Evolutionary conservation across 1,140 invertebrate genomes (phyloP), one percentile per base, ranked within the genome.

Genomic region (Episyrphus balteatus): DNA sequence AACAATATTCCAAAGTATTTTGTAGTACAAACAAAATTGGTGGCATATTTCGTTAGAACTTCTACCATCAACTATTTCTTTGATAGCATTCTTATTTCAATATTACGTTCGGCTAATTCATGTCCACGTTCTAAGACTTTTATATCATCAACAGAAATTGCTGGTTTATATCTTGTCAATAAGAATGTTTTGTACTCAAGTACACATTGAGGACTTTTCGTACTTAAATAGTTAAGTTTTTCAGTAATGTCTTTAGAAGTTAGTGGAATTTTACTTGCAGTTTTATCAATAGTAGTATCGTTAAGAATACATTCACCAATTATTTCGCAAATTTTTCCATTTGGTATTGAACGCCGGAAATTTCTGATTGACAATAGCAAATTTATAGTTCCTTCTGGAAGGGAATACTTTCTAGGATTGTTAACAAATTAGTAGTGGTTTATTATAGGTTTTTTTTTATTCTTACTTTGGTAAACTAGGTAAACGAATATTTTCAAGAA

Each of bases 401-500:
- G 15, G 10, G 34, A 40, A 41, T 36, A 51, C 1, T 49, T 51
- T 5, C 61, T 64, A 33, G 0, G 21, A 39, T 21, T 41, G 10
- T 3, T 15, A 19, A 44, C 3, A 41, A 10, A 2, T 1, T 11
- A 1, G 15, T 1, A 43, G 18, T 10, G n/a, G 21, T 26, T 10
- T 31, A 39, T 34, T 14, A 26, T 21, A 33, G 12, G 15, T n/a
- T 5, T 19, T 32, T 38, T 14, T 13, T 3, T 45, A 32, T 40
- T 37, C 49, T 53, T 32, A 64, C 61, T 39, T 43, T 17, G 55
- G 48, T n/a, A 64, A 34, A 21, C 47, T 49, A 5, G 45, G 51
- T 10, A 64, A 32, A 1, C 50, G 46, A 13, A 64, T 49, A 53
- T 58, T 64, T 46, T 64, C 52, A 14, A 64, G 26, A 5, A 26